Conservation (phyloP, 1,140 invertebrate genomes). For the Pollicipes pollicipes region DNA sequence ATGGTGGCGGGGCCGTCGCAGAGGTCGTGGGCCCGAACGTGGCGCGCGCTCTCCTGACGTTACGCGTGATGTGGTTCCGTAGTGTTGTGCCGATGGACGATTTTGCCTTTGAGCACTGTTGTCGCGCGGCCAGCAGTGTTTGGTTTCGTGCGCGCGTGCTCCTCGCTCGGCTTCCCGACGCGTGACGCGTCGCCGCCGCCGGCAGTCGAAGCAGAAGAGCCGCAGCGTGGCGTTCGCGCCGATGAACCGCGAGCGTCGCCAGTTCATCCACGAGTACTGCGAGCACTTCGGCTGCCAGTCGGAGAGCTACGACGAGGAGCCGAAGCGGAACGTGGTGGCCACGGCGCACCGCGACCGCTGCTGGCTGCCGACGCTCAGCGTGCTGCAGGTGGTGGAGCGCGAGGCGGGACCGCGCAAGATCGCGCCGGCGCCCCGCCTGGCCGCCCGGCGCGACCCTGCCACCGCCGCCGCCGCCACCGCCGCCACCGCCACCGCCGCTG, state of each 20-base stretch:
- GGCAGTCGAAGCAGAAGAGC: constrained; percentile 60
- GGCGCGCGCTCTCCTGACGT: no score
- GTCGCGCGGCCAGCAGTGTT: no score
- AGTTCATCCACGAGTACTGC: constrained; percentile 80
- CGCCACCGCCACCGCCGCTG: neutral
- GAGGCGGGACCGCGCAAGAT: neutral
- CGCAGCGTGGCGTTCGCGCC: constrained; percentile 72
- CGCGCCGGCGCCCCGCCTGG: neutral
- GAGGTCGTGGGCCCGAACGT: no score
- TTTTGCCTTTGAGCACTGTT: no score
- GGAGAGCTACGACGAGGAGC: constrained; percentile 78
- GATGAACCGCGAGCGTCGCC: constrained; percentile 79
- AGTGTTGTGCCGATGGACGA: no score
- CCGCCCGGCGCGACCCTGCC: neutral
- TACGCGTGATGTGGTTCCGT: no score
- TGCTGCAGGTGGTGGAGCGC: constrained; percentile 37
- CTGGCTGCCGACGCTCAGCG: constrained; percentile 65
- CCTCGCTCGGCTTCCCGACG: no score
- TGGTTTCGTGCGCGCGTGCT: no score
- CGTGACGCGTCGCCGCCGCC: constrained; percentile 12
- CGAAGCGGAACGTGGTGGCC: constrained; percentile 82
- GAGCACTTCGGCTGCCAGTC: constrained; percentile 87
- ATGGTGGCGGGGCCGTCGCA: no score
- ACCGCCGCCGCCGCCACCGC: no score
- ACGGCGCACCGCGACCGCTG: constrained; percentile 69